A percentile compares a stretch with the other conserved stretches of the same genome.
Evolutionary conservation across 2,888 invertebrate genomes (phyloP).

Genomic region (Troilus luridus): DNA sequence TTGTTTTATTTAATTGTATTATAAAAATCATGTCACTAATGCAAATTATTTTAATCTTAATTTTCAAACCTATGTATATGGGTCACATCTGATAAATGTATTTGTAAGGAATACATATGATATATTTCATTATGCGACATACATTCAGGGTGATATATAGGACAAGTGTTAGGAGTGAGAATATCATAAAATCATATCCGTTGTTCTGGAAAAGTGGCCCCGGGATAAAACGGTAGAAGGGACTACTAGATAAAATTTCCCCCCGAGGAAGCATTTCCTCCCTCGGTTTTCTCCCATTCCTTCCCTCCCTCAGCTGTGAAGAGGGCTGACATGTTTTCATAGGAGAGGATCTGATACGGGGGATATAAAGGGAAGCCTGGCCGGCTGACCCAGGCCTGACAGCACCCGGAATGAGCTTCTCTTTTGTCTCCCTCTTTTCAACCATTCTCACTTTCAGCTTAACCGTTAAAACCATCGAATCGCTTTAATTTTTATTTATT

Average conservation of each 20-base stretch:
- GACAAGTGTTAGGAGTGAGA: background rate
- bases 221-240: background rate
- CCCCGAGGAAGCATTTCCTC: constrained; percentile 51
- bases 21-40: no score
- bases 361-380: constrained; percentile 50
- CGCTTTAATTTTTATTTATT: background rate
- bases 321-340: constrained; percentile 52
- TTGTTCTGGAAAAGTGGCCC: constrained; percentile 9
- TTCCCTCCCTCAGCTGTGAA: background rate
- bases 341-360: constrained; percentile 26
- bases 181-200: background rate
- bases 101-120: background rate
- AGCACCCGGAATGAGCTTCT: background rate
- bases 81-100: no score
- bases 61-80: no score
- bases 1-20: no score
- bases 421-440: background rate
- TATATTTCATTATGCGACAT: background rate
- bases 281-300: constrained; percentile 24
- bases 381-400: background rate
- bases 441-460: background rate
- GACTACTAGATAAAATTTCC: constrained; percentile 26
- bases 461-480: background rate
- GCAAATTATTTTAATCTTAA: no score
- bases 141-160: background rate